These are phyloP conservation scores for Acronicta alni DNA, from an alignment of 2,888 invertebrate genomes.

Conservation along the genomic window DNA sequence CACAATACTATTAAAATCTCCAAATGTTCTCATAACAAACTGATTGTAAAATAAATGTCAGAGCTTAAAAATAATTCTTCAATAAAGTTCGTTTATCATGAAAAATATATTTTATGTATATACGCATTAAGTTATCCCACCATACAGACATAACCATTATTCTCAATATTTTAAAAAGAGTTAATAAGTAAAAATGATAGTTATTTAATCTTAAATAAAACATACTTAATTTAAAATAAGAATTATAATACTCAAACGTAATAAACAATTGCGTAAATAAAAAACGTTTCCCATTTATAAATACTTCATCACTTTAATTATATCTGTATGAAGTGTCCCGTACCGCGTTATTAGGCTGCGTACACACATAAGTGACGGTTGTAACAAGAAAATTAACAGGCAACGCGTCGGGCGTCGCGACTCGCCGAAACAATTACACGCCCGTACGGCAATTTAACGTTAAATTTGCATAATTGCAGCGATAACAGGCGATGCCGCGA, in stretches of 20 bases:
- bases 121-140: too few species aligned
- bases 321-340: slow-evolving; percentile 38
- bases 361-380: slow-evolving; percentile 65
- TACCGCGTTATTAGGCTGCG: slow-evolving; percentile 57
- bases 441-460: slow-evolving; percentile 74
- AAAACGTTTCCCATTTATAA: slow-evolving; percentile 27
- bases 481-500: slow-evolving; percentile 76
- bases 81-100: too few species aligned
- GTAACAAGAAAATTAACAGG: slow-evolving; percentile 67
- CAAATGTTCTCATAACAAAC: too few species aligned
- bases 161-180: too few species aligned
- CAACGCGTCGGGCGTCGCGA: slow-evolving; percentile 48
- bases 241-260: slow-evolving; percentile 21
- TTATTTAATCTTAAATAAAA: slow-evolving; percentile 2
- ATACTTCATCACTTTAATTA: slow-evolving; percentile 50
- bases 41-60: too few species aligned
- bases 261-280: slow-evolving; percentile 23
- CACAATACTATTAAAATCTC: too few species aligned
- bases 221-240: slow-evolving; percentile 12
- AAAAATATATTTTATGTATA: too few species aligned
- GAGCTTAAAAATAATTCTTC: too few species aligned
- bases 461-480: slow-evolving; percentile 82
- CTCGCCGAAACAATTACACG: slow-evolving; percentile 64
- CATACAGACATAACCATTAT: too few species aligned
- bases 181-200: background rate